Conservation (phyloP, 2,113 vertebrate species). For the Corythoichthys haematopterus region DNA sequence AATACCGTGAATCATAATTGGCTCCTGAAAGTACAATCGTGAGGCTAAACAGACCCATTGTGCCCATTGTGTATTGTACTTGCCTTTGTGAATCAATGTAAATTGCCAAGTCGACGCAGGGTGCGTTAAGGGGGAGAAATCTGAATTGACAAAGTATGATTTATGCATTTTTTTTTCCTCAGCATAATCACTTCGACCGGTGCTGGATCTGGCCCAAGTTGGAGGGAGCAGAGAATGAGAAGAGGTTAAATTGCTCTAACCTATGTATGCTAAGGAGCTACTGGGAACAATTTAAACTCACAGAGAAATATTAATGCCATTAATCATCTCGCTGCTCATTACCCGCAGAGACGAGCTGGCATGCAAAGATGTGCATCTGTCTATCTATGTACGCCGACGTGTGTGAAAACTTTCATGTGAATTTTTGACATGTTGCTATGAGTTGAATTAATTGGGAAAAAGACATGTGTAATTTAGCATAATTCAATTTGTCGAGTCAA, state of each 20-base stretch:
- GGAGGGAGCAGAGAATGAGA: constrained; percentile 37
- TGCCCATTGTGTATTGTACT: constrained; percentile 18
- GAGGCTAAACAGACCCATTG: constrained; percentile 27
- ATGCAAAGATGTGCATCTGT: constrained; percentile 10
- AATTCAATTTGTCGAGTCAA: background rate
- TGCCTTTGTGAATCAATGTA: constrained; percentile 37
- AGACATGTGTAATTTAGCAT: background rate
- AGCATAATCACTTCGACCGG: constrained; percentile 47
- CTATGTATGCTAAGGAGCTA: constrained; percentile 47
- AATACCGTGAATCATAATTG: constrained; percentile 16
- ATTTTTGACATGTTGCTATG: background rate
- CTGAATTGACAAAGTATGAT: constrained; percentile 67
- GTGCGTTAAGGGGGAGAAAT: constrained; percentile 4
- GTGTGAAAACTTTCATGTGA: background rate
- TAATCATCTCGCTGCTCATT: constrained; percentile 53
- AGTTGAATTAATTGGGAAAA: background rate
- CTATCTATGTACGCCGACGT: background rate
- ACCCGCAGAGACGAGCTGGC: constrained; percentile 7
- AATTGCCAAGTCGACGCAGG: constrained; percentile 26
- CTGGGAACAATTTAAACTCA: constrained; percentile 52
- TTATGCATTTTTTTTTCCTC: constrained; percentile 52
- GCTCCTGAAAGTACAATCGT: constrained; percentile 17
- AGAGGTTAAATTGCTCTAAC: constrained; percentile 66
- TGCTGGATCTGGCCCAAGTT: constrained; percentile 39
- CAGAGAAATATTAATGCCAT: constrained; percentile 55